These are phyloP conservation scores for Ceratina calcarata DNA, from an alignment of 1,140 invertebrate species.

Conservation along the genomic window DNA sequence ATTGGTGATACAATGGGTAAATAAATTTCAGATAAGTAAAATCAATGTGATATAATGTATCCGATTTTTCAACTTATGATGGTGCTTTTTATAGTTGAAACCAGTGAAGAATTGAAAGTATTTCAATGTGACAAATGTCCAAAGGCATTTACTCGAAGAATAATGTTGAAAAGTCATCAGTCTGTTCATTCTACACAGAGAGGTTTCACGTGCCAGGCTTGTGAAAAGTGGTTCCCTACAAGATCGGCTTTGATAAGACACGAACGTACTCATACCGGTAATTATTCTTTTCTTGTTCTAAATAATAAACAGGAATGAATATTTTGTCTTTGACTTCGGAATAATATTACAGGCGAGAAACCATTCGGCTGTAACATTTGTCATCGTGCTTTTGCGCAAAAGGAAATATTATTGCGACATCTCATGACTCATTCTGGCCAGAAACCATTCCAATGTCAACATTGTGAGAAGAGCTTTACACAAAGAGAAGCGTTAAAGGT, in stretches of 20 bases:
- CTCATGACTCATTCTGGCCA: constrained; percentile 92
- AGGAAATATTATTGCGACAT: constrained; percentile 90
- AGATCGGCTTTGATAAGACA: constrained; percentile 89
- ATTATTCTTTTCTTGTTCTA: not conserved
- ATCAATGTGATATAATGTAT: not conserved
- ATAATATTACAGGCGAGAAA: constrained; percentile 82
- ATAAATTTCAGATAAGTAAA: not conserved
- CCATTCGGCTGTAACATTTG: constrained; percentile 89
- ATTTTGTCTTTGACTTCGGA: not conserved
- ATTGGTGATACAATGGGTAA: constrained; percentile 69
- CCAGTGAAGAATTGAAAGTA: constrained; percentile 79
- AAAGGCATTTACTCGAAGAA: constrained; percentile 81
- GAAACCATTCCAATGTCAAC: constrained; percentile 89
- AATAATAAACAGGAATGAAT: not conserved
- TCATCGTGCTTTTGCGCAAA: constrained; percentile 87
- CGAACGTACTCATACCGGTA: constrained; percentile 86
- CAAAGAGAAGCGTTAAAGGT: constrained; percentile 85
- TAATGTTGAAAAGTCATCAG: constrained; percentile 83
- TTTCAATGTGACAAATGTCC: constrained; percentile 82
- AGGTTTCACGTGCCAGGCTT: constrained; percentile 85
- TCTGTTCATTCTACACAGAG: constrained; percentile 83
- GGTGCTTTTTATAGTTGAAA: constrained; percentile 64
- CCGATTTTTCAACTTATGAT: not conserved
- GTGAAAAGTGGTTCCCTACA: constrained; percentile 90
- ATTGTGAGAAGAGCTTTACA: constrained; percentile 88